These are phyloP conservation scores for Agrypnia vestita DNA, from an alignment of 1,140 invertebrate species.

Conservation along the genomic window DNA sequence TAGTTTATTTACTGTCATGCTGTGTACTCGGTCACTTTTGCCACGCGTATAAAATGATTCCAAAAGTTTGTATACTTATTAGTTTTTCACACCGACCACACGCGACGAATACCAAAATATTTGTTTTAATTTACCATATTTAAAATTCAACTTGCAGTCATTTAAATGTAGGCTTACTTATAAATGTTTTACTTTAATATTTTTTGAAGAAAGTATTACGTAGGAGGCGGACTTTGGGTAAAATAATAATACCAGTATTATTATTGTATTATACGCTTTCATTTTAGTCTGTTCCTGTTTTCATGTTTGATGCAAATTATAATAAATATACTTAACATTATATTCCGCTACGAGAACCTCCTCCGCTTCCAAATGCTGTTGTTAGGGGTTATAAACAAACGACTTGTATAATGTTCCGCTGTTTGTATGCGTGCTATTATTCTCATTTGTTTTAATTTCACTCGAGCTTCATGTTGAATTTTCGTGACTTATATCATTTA, in stretches of 20 bases:
- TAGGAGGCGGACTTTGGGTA: not conserved
- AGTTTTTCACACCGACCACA: no score
- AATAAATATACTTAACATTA: not conserved
- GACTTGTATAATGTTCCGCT: not conserved
- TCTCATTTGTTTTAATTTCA: constrained; percentile 32
- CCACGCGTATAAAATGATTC: no score
- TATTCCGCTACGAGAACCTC: constrained; percentile 13
- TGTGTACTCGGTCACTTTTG: no score
- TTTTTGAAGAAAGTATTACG: no score
- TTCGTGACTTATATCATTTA: constrained; percentile 7
- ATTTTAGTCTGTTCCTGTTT: not conserved
- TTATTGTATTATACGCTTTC: not conserved
- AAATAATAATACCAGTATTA: not conserved
- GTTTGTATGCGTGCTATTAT: constrained; percentile 19
- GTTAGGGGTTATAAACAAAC: constrained; percentile 24
- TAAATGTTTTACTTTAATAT: no score
- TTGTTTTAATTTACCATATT: no score
- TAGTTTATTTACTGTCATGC: no score
- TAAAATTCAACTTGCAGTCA: no score
- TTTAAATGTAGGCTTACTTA: no score
- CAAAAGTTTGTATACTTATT: no score
- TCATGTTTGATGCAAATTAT: not conserved
- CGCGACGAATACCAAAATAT: no score
- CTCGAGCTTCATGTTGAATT: constrained; percentile 10
- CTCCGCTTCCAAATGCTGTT: constrained; percentile 9